Conservation (phyloP, 2,113 vertebrate species). For the Lethenteron reissneri region DNA sequence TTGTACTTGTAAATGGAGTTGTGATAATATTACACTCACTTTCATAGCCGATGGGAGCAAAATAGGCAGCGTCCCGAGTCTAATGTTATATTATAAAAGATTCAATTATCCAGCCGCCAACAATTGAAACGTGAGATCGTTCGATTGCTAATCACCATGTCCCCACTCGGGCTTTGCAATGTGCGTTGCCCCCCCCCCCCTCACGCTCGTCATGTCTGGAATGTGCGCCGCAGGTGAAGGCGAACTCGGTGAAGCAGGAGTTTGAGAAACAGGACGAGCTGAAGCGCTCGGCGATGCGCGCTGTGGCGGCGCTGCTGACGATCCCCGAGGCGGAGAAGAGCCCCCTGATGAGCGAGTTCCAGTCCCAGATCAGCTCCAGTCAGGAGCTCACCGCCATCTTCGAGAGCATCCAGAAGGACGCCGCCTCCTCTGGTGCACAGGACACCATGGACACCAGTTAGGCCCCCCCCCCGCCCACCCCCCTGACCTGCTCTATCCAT, state of each 20-base stretch:
- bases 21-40: no score
- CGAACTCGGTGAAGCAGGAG: slow-evolving; percentile 78
- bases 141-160: no score
- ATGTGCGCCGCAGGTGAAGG: slow-evolving; percentile 41
- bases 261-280: slow-evolving; percentile 92
- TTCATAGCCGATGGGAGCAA: no score
- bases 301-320: slow-evolving; percentile 61
- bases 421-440: slow-evolving; percentile 16
- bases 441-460: slow-evolving; percentile 66
- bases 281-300: slow-evolving; percentile 68
- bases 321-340: slow-evolving; percentile 62
- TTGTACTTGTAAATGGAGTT: no score
- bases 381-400: slow-evolving; percentile 55
- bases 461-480: background rate
- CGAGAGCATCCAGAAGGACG: slow-evolving; percentile 62
- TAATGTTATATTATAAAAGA: no score
- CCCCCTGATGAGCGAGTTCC: slow-evolving; percentile 57
- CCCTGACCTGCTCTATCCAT: no score
- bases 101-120: no score
- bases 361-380: slow-evolving; percentile 49
- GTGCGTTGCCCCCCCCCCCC: no score
- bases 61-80: no score
- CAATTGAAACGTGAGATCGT: no score
- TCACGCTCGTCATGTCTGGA: no score
- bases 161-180: no score